These are phyloP conservation scores for Cottoperca gobio DNA, from an alignment of 2,797 vertebrate species.

Conservation along the genomic window DNA sequence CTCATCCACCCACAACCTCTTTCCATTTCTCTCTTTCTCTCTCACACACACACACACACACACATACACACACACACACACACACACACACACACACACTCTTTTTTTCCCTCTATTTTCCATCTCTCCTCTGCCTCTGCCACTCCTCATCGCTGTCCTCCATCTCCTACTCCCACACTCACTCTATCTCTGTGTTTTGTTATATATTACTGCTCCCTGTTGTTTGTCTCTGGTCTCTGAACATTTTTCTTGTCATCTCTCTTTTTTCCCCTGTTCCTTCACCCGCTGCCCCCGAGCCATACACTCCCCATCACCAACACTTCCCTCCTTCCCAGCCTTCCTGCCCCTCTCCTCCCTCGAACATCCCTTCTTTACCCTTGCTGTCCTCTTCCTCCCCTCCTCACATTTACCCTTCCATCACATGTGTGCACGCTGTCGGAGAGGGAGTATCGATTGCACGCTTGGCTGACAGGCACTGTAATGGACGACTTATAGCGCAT, in stretches of 20 bases:
- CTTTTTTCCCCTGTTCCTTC: slow-evolving; percentile 51
- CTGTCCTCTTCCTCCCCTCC: slow-evolving; percentile 55
- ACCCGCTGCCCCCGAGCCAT: slow-evolving; percentile 59
- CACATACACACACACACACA: slow-evolving; percentile 12
- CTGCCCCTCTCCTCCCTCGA: slow-evolving; percentile 23
- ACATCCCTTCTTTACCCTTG: slow-evolving; percentile 50
- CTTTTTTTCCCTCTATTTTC: slow-evolving; percentile 56
- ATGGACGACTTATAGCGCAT: slow-evolving; percentile 67
- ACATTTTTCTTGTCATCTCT: slow-evolving; percentile 75
- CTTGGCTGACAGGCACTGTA: slow-evolving; percentile 80
- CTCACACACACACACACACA: slow-evolving; percentile 38
- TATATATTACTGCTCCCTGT: slow-evolving; percentile 69
- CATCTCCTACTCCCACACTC: slow-evolving; percentile 79
- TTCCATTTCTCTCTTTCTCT: slow-evolving; percentile 65
- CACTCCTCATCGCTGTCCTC: slow-evolving; percentile 78
- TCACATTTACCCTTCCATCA: slow-evolving; percentile 73
- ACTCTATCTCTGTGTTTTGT: slow-evolving; percentile 70
- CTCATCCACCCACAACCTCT: slow-evolving; percentile 82
- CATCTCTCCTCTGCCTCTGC: slow-evolving; percentile 71
- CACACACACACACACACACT: neutral
- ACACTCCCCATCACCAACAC: slow-evolving; percentile 47
- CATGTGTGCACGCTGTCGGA: slow-evolving; percentile 70
- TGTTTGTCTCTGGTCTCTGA: slow-evolving; percentile 69
- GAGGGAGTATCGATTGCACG: slow-evolving; percentile 81
- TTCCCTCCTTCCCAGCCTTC: slow-evolving; percentile 22